Base-by-base conservation (phyloP, 2,113 vertebrate genomes). In the Stercorarius parasiticus region DNA sequence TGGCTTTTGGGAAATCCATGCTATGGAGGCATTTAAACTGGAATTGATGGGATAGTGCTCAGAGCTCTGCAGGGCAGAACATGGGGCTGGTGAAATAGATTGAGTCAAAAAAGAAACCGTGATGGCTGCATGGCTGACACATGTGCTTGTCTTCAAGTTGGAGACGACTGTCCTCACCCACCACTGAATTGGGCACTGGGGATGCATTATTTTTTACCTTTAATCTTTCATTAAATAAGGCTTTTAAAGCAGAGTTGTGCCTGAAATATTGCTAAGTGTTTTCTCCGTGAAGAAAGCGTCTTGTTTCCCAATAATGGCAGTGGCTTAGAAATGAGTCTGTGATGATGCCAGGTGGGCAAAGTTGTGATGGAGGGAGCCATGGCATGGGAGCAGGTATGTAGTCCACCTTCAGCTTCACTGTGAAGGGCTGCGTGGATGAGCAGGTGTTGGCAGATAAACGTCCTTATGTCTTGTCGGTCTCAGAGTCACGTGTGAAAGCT, bases 51-150 rank as follows among this genome's bases (percentile, higher is more conserved):
- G 19, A 40, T 15, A 32, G 16, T 45, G 27, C 49, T 53, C 29
- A 53, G 84, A 58, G 55, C 22, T 87, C 61, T 81, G 53, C 40
- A 47, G 19, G 19, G 50, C 32, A 52, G 42, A n/a, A 30, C 29
- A 20, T 8, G 21, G 45, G 47, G 36, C 45, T 62, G 45, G 30
- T 78, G 64, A 53, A 52, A 49, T 6, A 40, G 18, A 5, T 36
- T 56, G 18, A 0, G 2, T 34, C 5, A 43, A 50, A 86, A 56
- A 80, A 43, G 32, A 58, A 42, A 40, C 25, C 0, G 0, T 15
- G 32, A 13, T 81, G n/a, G 50, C 34, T 56, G 29, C 0, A 0
- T 17, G 64, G 38, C 36, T 5, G 6, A 19, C 58, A 11, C 12
- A 1, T 50, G 19, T 6, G 6, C 36, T 70, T 34, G 19, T 84